Percentiles rank a stretch among this genome's conserved stretches.
Evolutionary conservation across 1,140 invertebrate genomes (phyloP).

Genomic region (Bactericera cockerelli): DNA sequence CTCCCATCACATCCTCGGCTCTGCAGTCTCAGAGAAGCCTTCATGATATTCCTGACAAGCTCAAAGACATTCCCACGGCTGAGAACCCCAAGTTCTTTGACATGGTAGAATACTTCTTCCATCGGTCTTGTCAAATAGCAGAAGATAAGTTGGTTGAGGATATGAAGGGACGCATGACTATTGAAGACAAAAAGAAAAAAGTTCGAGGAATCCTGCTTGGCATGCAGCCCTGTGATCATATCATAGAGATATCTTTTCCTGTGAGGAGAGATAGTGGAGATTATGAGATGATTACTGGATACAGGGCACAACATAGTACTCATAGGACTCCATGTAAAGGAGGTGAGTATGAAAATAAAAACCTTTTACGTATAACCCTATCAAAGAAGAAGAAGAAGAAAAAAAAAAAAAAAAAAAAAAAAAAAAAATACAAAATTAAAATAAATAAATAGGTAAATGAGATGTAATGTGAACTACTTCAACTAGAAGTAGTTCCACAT

Average conservation of each 20-base stretch:
- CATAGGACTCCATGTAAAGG: slow-evolving; percentile 95
- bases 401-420: too few relatives aligned
- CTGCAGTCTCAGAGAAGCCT: slow-evolving; percentile 35
- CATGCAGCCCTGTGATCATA: slow-evolving; percentile 94
- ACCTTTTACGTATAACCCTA: too few relatives aligned
- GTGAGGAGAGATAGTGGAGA: slow-evolving; percentile 86
- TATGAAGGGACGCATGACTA: slow-evolving; percentile 52
- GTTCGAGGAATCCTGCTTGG: too few relatives aligned
- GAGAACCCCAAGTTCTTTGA: slow-evolving; percentile 75
- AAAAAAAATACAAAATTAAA: too few relatives aligned
- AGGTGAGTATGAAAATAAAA: too few relatives aligned
- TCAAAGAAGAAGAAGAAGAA: too few relatives aligned
- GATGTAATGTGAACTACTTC: too few relatives aligned
- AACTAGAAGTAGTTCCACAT: too few relatives aligned
- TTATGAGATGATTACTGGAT: slow-evolving; percentile 94
- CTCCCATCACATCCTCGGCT: background rate
- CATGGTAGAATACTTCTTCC: slow-evolving; percentile 93
- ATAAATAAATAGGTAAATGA: too few relatives aligned
- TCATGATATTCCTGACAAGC: slow-evolving; percentile 71
- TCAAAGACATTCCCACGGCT: slow-evolving; percentile 60
- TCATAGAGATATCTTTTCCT: slow-evolving; percentile 88
- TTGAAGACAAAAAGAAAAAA: slow-evolving; percentile 80
- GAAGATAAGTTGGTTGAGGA: slow-evolving; percentile 83
- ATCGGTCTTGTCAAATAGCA: slow-evolving; percentile 70
- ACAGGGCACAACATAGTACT: slow-evolving; percentile 92